Percentiles rank a stretch among this genome's conserved stretches.
phyloP scores from a whole-genome alignment of 2,113 vertebrate genomes.

The Thamnophis sirtalis region DNA sequence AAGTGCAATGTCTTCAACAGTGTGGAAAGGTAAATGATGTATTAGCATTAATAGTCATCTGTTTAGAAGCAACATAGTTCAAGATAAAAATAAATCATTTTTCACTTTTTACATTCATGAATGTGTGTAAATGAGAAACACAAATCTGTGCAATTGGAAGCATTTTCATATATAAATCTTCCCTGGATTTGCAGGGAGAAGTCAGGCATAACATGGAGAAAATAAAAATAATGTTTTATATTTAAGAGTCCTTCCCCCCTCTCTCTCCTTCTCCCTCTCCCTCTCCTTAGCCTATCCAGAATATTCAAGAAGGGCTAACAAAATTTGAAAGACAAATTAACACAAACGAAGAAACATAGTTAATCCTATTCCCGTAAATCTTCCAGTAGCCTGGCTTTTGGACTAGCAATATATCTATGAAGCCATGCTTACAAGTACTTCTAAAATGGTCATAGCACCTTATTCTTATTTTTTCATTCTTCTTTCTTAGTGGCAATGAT shows the following conservation, averaged over 20 bases:
- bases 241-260: not conserved
- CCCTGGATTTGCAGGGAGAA: not conserved
- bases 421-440: not conserved
- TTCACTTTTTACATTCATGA: not conserved
- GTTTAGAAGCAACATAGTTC: not conserved
- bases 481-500: constrained; percentile 25
- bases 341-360: not conserved
- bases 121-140: not conserved
- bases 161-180: not conserved
- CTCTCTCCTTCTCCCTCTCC: too few species aligned
- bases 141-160: not conserved
- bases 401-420: not conserved
- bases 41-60: not conserved
- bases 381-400: not conserved
- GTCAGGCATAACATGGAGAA: not conserved
- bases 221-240: not conserved
- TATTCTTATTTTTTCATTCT: constrained; percentile 38
- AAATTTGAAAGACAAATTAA: not conserved
- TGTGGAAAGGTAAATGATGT: not conserved
- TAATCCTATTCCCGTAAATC: not conserved
- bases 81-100: not conserved
- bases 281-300: not conserved
- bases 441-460: not conserved
- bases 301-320: not conserved
- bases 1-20: not conserved